Evolutionary conservation across 2,888 invertebrate species (phyloP), one percentile per base, ranked within the genome.

Genomic region (Pterostichus madidus): DNA sequence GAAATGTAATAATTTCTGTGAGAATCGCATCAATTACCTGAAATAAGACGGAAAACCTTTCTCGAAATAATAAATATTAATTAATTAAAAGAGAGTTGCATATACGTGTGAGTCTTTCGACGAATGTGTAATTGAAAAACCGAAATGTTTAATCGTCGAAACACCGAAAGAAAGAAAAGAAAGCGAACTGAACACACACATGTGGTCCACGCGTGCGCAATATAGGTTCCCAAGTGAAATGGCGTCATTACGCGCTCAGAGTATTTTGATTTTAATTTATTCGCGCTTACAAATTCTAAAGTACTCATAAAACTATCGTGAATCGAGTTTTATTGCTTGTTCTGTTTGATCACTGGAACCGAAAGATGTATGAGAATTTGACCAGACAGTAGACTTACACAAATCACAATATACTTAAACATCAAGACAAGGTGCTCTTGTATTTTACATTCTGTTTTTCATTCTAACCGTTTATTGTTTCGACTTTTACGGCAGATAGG

Each of bases 181-280:
- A 53, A 49, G 17, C 73, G 4, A 11, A 44, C n/a, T n/a, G 52
- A 31, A 32, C n/a, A 75, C 52, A 24, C 24, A 11, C 39, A 53
- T 6, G 24, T 24, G 15, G 32, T 4, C 3, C 44, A 52, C 52
- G 52, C 52, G 52, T 52, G 32, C 24, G 3, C 24, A 24, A 3
- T 24, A 24, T 17, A 39, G 11, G 35, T 76, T 76, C 76, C 76
- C 76, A 76, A 76, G 76, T 76, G 76, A 76, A 76, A 56, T 76
- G 76, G 53, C 17, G 46, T 76, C 76, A 76, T 76, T 76, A 76
- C 35, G 15, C 35, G 35, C 49, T 46, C 75, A 73, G 73, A 24
- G 53, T 75, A 75, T 49, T 68, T 68, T 68, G n/a, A 76, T 76
- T 76, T 76, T 76, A 76, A 76, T 76, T 56, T 76, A 76, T 53